These are phyloP conservation scores for Eretmochelys imbricata DNA, from an alignment of 2,113 vertebrate species.

Conservation along the genomic window DNA sequence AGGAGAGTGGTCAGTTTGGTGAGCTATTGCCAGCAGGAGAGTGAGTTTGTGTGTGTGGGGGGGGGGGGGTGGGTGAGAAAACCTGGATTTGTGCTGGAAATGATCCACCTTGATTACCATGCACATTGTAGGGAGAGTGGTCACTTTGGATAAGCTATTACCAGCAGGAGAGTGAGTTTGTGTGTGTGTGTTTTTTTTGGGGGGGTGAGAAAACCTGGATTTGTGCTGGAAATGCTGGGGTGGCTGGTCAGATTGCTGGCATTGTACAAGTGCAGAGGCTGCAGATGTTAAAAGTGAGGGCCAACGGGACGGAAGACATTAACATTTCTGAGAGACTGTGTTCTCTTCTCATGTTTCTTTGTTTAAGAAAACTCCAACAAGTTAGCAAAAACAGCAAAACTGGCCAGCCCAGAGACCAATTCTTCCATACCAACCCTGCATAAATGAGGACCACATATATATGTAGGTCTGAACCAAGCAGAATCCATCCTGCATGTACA, in stretches of 20 bases:
- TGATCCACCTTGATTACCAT: too few species aligned
- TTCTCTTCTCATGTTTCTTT: background rate
- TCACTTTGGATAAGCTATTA: too few species aligned
- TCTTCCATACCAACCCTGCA: background rate
- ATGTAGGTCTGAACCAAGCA: background rate
- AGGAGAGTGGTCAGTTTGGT: too few species aligned
- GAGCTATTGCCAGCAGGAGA: too few species aligned
- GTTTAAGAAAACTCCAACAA: background rate
- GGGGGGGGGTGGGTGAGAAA: too few species aligned
- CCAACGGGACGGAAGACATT: background rate
- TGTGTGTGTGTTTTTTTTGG: too few species aligned
- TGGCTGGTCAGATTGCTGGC: background rate
- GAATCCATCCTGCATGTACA: background rate
- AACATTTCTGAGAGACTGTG: background rate
- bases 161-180: too few species aligned
- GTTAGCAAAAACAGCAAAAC: background rate
- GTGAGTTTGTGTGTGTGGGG: too few species aligned
- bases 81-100: too few species aligned
- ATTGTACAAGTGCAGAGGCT: background rate
- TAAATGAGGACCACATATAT: background rate
- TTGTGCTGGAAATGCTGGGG: too few species aligned
- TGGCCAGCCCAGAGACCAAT: background rate
- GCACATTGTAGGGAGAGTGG: too few species aligned
- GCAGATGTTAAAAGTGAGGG: background rate
- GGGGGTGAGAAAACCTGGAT: too few species aligned